These are phyloP conservation scores for Lochmaea capreae DNA, from an alignment of 2,888 invertebrate species.

Conservation along the genomic window DNA sequence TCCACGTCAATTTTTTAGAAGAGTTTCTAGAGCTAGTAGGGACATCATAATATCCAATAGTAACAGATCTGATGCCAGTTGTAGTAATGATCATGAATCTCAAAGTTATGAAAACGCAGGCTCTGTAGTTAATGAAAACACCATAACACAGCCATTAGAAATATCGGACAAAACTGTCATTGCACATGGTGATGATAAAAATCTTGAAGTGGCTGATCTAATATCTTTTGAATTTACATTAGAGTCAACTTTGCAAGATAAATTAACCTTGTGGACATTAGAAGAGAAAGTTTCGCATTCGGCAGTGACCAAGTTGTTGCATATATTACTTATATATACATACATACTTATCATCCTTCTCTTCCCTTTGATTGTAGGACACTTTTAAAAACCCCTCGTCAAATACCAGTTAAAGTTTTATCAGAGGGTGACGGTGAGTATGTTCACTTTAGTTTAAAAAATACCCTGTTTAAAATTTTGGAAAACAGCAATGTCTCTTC, in stretches of 20 bases:
- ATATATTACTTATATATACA: no score
- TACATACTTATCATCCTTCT: constrained; percentile 20
- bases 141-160: constrained; percentile 13
- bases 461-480: constrained; percentile 18
- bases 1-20: constrained; percentile 24
- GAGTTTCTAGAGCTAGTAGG: constrained; percentile 26
- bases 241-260: constrained; percentile 24
- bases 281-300: constrained; percentile 29
- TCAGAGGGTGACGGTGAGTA: constrained; percentile 19
- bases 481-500: constrained; percentile 1
- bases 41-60: constrained; percentile 11
- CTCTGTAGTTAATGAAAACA: constrained; percentile 20
- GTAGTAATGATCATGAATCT: constrained; percentile 24
- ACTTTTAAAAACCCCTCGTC: constrained; percentile 27
- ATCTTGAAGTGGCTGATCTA: constrained; percentile 24
- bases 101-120: constrained; percentile 22
- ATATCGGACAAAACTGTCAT: constrained; percentile 22
- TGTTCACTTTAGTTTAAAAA: constrained; percentile 27
- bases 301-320: constrained; percentile 27
- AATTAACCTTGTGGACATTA: constrained; percentile 27
- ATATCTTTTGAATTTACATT: constrained; percentile 24
- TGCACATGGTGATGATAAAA: constrained; percentile 19
- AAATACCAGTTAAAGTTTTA: constrained; percentile 26
- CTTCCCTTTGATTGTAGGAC: constrained; percentile 27
- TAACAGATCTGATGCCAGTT: constrained; percentile 18